Evolutionary conservation across 1,140 invertebrate species (phyloP).

Genomic region (Portunus trituberculatus): DNA sequence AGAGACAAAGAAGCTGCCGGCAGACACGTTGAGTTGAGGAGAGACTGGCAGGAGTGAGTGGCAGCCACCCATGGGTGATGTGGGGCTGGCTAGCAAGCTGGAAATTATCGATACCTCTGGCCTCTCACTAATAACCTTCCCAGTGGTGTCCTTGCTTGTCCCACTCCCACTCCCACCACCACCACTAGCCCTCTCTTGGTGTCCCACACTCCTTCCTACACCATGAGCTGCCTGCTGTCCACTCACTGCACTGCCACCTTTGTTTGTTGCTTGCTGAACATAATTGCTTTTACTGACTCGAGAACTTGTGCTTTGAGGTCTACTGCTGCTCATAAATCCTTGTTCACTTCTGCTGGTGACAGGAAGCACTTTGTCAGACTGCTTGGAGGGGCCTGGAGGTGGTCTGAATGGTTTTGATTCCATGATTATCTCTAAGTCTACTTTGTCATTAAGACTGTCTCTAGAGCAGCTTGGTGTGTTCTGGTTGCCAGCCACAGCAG

Average conservation of each 20-base stretch:
- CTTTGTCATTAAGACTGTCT: neutral
- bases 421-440: neutral
- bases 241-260: neutral
- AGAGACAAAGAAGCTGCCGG: neutral
- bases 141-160: neutral
- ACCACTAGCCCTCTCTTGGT: neutral
- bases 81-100: neutral
- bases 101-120: neutral
- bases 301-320: neutral
- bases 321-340: neutral
- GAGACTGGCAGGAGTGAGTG: neutral
- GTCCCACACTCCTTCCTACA: neutral
- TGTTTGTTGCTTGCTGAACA: neutral
- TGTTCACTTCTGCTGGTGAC: neutral
- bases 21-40: neutral
- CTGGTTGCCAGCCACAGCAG: neutral
- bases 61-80: neutral
- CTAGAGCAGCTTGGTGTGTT: constrained; percentile 5
- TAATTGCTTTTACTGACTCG: neutral
- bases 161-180: neutral
- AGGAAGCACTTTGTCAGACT: neutral
- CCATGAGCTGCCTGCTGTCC: neutral
- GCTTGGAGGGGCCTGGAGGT: neutral
- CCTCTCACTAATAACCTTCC: neutral
- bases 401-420: neutral